Conservation (phyloP, 2,888 invertebrate species). For the Drosophila testacea region DNA sequence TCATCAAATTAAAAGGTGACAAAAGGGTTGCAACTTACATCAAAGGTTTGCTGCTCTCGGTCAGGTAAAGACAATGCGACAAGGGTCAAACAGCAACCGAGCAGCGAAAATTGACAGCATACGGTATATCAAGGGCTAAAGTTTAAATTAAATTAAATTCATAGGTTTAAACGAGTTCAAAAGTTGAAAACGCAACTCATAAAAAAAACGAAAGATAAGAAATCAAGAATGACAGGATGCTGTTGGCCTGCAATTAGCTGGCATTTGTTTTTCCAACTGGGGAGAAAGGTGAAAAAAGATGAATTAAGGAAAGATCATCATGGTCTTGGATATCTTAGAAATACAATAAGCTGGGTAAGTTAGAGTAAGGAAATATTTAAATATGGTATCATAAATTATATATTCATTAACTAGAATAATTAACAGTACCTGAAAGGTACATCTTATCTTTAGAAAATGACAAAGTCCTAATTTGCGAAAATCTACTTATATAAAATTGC, state of each 20-base stretch:
- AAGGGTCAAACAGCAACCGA: constrained; percentile 65
- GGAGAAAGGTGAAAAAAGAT: background rate
- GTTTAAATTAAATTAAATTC: constrained; percentile 78
- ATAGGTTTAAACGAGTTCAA: constrained; percentile 66
- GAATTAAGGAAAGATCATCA: background rate
- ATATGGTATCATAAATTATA: no score
- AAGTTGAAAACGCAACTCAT: constrained; percentile 54
- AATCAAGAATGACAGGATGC: constrained; percentile 41
- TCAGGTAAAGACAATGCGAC: constrained; percentile 72
- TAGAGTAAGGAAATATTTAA: no score
- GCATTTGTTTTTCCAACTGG: constrained; percentile 36
- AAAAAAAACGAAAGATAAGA: constrained; percentile 39
- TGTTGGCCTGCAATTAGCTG: constrained; percentile 54
- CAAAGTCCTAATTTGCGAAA: no score
- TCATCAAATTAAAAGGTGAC: constrained; percentile 76
- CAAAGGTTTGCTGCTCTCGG: constrained; percentile 33
- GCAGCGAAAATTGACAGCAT: constrained; percentile 57
- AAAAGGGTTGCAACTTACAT: constrained; percentile 72
- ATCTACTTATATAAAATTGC: no score
- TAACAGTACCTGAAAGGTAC: no score
- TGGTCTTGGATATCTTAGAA: no score
- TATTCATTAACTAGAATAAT: no score
- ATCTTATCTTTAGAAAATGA: no score
- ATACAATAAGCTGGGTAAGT: no score
- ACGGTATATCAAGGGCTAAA: constrained; percentile 58